phyloP scores from a whole-genome alignment of 2,113 vertebrate species.

The Choloepus hoffmanni region DNA sequence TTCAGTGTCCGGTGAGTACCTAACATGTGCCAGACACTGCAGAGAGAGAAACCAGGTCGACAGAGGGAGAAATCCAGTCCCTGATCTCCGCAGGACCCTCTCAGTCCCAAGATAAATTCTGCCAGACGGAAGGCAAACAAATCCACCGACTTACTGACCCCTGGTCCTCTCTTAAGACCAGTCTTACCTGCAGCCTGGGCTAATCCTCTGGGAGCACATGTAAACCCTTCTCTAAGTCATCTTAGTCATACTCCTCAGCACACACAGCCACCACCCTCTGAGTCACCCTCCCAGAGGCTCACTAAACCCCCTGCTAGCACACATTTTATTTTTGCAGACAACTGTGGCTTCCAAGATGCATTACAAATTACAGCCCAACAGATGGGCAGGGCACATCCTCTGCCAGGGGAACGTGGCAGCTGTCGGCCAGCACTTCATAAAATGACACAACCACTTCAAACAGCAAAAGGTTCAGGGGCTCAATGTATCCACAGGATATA shows the following conservation, averaged over 20 bases:
- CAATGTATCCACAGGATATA: not conserved
- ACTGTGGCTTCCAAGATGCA: constrained; percentile 38
- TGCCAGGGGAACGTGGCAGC: not conserved
- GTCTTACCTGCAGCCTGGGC: not conserved
- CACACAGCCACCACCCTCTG: not conserved
- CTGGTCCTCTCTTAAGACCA: not conserved
- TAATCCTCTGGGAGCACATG: not conserved
- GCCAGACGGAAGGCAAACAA: not conserved
- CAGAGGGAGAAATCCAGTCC: not conserved
- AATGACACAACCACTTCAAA: not conserved
- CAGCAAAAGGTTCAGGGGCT: not conserved
- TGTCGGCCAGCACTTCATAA: not conserved
- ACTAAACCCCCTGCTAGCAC: not conserved
- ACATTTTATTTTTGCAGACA: constrained; percentile 38
- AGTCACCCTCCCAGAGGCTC: constrained; percentile 24
- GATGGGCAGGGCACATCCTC: not conserved
- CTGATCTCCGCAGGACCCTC: not conserved
- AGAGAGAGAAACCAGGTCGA: not conserved
- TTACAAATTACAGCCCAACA: constrained; percentile 6
- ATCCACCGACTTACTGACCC: not conserved
- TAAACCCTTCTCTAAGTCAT: not conserved
- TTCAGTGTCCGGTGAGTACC: not conserved
- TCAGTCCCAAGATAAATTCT: not conserved
- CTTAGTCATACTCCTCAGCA: not conserved
- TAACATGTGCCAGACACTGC: not conserved